Conservation (phyloP, 1,140 invertebrate genomes). For the Drosophila tropicalis region DNA sequence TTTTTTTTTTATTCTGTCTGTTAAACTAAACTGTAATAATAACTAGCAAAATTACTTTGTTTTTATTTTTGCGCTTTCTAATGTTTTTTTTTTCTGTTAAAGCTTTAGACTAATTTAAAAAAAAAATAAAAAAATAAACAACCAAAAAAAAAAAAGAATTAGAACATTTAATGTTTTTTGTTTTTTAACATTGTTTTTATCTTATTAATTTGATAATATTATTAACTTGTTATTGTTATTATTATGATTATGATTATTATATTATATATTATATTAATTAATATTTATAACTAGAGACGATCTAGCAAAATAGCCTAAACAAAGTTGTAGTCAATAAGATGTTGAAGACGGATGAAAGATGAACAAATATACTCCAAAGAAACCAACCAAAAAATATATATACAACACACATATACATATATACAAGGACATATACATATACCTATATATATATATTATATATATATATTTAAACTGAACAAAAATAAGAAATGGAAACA, state of each 20-base stretch:
- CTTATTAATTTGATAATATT: slow-evolving; percentile 57
- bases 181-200: slow-evolving; percentile 53
- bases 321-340: slow-evolving; percentile 64
- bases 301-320: slow-evolving; percentile 58
- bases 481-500: slow-evolving; percentile 51
- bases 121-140: too few species aligned
- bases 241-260: slow-evolving; percentile 10
- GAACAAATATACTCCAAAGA: slow-evolving; percentile 81
- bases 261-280: slow-evolving; percentile 68
- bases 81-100: slow-evolving; percentile 63
- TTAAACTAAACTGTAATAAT: slow-evolving; percentile 66
- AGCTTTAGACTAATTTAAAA: slow-evolving; percentile 60
- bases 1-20: slow-evolving; percentile 39
- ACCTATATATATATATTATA: slow-evolving; percentile 56
- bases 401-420: slow-evolving; percentile 68
- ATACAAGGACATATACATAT: slow-evolving; percentile 77
- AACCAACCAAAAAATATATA: slow-evolving; percentile 78
- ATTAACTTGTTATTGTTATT: slow-evolving; percentile 57
- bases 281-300: slow-evolving; percentile 63
- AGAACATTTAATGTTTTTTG: slow-evolving; percentile 63
- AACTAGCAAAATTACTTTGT: slow-evolving; percentile 70
- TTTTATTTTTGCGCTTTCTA: slow-evolving; percentile 28
- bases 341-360: slow-evolving; percentile 51
- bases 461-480: slow-evolving; percentile 46
- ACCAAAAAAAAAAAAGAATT: slow-evolving; percentile 21